phyloP scores from a whole-genome alignment of 2,113 vertebrate genomes.

The Rousettus leschenaultii region DNA sequence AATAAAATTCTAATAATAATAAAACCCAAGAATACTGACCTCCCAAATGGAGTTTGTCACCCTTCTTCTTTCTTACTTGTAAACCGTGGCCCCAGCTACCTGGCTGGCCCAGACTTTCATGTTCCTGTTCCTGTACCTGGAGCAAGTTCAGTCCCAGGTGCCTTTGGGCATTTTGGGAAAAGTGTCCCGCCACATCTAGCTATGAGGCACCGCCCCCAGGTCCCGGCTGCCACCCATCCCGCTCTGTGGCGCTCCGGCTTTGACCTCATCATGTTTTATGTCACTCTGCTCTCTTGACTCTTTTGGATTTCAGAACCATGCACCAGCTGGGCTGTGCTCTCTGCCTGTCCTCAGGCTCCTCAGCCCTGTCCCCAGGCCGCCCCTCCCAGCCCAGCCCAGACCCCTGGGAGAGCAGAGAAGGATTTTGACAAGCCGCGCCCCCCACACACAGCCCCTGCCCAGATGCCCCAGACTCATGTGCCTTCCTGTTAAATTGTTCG shows the following conservation, averaged over 20 bases:
- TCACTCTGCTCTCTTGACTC: not conserved
- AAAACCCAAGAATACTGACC: not conserved
- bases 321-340: not conserved
- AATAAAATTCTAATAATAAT: too few species aligned
- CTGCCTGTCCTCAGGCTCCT: not conserved
- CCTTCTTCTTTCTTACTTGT: not conserved
- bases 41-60: not conserved
- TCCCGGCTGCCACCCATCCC: not conserved
- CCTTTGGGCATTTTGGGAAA: not conserved
- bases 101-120: not conserved
- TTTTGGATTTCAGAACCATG: not conserved
- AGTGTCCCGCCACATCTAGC: rapidly evolving
- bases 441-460: too few species aligned
- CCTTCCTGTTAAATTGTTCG: not conserved
- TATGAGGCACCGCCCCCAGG: too few species aligned
- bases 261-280: too few species aligned
- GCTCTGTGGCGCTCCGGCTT: not conserved
- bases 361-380: too few species aligned
- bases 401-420: not conserved
- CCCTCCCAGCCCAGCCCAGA: not conserved
- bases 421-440: too few species aligned
- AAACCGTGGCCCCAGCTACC: not conserved
- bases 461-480: not conserved
- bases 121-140: not conserved
- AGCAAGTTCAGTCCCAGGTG: not conserved